Percentiles rank a stretch among this genome's conserved stretches.
These are phyloP conservation scores for Rhysida immarginata DNA, from an alignment of 1,140 invertebrate genomes.

Conservation along the genomic window DNA sequence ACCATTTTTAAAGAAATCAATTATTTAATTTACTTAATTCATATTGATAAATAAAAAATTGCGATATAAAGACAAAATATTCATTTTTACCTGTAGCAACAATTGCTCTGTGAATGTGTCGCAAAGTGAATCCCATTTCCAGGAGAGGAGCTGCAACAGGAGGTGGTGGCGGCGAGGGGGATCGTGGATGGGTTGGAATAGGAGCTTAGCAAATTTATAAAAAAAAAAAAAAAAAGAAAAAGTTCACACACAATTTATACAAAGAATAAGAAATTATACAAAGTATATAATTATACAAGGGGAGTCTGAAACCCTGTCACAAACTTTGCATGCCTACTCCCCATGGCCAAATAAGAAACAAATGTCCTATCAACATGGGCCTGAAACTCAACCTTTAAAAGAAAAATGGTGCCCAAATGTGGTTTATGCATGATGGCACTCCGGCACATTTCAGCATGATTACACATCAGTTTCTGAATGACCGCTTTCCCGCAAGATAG, in stretches of 20 bases:
- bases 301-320: too few species aligned
- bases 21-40: not conserved
- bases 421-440: too few species aligned
- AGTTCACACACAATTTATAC: too few species aligned
- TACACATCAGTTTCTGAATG: too few species aligned
- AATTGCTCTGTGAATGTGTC: constrained; percentile 43
- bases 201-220: constrained; percentile 14
- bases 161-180: constrained; percentile 32
- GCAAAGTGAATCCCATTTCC: constrained; percentile 46
- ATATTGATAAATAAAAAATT: not conserved
- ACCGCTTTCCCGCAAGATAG: too few species aligned
- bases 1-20: not conserved
- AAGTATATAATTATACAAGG: too few species aligned
- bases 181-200: constrained; percentile 12
- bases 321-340: too few species aligned
- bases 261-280: too few species aligned
- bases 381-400: too few species aligned
- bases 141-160: constrained; percentile 39
- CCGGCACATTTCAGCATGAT: not conserved
- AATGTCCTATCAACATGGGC: too few species aligned
- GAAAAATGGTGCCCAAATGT: not conserved
- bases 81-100: constrained; percentile 32
- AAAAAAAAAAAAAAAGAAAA: too few species aligned
- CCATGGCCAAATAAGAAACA: too few species aligned
- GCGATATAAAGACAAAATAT: not conserved